These are phyloP conservation scores for Manis crassicaudata DNA, from an alignment of 2,797 vertebrate genomes.

Conservation along the genomic window DNA sequence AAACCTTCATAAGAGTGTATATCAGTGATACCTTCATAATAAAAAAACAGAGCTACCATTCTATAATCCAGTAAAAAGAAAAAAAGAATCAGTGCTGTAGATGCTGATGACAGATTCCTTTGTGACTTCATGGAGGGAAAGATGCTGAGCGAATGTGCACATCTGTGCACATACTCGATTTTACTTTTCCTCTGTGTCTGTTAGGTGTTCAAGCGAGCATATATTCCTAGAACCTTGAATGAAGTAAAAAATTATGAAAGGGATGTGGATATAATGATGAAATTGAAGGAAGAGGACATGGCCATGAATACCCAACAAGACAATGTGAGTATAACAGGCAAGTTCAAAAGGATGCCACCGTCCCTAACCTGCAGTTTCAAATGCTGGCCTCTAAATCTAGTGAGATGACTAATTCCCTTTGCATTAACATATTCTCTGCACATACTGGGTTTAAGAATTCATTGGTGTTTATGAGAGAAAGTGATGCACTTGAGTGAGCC, in stretches of 20 bases:
- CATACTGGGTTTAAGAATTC: background rate
- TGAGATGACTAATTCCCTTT: background rate
- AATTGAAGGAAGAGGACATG: constrained; percentile 88
- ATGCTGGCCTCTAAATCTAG: background rate
- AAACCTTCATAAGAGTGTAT: too few relatives aligned
- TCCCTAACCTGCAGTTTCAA: background rate
- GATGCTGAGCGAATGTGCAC: background rate
- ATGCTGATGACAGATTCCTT: background rate
- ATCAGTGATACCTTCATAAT: too few relatives aligned
- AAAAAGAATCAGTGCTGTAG: too few relatives aligned
- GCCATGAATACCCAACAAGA: constrained; percentile 88
- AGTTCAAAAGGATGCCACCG: too few relatives aligned
- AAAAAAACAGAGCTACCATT: too few relatives aligned
- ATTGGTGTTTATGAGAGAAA: background rate
- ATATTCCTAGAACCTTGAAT: constrained; percentile 93
- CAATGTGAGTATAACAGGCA: constrained; percentile 84
- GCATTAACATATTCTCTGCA: background rate
- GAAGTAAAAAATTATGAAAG: constrained; percentile 93
- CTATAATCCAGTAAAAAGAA: too few relatives aligned
- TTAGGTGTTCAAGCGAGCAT: constrained; percentile 94
- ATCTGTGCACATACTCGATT: background rate
- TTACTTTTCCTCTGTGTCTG: background rate
- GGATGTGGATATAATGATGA: constrained; percentile 90
- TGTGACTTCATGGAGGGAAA: background rate
- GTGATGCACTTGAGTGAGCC: background rate